These are phyloP conservation scores for Chaetura pelagica DNA, from an alignment of 2,113 vertebrate genomes.

Conservation along the genomic window DNA sequence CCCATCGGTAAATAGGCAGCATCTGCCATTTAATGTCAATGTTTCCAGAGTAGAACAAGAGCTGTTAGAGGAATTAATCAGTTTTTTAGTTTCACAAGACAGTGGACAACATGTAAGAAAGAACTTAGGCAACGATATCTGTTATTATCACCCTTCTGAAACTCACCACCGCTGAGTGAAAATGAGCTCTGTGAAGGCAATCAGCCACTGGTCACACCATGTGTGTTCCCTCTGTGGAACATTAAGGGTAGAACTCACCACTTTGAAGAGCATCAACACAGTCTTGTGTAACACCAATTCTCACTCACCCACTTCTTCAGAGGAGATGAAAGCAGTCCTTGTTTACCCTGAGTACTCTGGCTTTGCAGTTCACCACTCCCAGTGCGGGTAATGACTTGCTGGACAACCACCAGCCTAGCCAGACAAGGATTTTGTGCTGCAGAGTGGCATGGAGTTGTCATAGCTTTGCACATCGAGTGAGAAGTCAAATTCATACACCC, in stretches of 20 bases:
- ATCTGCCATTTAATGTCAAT: background rate
- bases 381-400: conserved; percentile 15
- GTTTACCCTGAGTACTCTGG: conserved; percentile 8
- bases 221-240: conserved; percentile 39
- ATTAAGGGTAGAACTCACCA: conserved; percentile 50
- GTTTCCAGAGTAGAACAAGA: background rate
- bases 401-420: background rate
- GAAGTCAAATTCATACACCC: background rate
- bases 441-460: background rate
- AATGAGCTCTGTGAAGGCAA: conserved; percentile 64
- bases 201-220: conserved; percentile 52
- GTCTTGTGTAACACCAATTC: conserved; percentile 50
- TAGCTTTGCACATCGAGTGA: background rate
- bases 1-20: background rate
- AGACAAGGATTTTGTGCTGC: background rate
- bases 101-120: conserved; percentile 20
- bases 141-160: conserved; percentile 59
- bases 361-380: conserved; percentile 18
- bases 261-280: conserved; percentile 37
- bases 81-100: conserved; percentile 22
- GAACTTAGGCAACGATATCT: conserved; percentile 46
- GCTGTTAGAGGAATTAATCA: background rate
- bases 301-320: conserved; percentile 30
- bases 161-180: conserved; percentile 52
- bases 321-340: conserved; percentile 43